Conservation (phyloP, 2,113 vertebrate genomes). For the Petromus typicus region DNA sequence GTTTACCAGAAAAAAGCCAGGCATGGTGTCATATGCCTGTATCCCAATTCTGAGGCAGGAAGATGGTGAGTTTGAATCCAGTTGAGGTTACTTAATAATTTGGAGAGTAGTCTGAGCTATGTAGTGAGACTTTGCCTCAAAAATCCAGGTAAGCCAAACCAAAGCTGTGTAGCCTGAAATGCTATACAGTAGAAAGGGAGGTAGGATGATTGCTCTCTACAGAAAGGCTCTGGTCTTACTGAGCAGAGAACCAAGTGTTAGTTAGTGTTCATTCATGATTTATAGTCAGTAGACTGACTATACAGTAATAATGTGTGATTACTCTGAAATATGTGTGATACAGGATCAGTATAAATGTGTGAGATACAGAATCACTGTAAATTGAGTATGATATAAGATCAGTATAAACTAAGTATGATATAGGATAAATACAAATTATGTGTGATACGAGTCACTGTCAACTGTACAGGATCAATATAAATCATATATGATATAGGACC, state of each 20-base stretch:
- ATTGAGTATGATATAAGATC: too few relatives aligned
- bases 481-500: too few relatives aligned
- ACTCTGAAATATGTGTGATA: neutral
- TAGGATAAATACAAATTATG: too few relatives aligned
- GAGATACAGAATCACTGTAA: too few relatives aligned
- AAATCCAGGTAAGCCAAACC: neutral
- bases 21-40: neutral
- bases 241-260: neutral
- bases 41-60: neutral
- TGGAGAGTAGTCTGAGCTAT: neutral
- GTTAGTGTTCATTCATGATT: neutral
- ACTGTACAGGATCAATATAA: too few relatives aligned
- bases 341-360: too few relatives aligned
- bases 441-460: too few relatives aligned
- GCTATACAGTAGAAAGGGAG: neutral
- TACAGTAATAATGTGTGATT: neutral
- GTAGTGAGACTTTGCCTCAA: neutral
- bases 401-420: too few relatives aligned
- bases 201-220: neutral
- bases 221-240: neutral
- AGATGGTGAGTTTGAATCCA: neutral
- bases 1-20: neutral
- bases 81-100: neutral
- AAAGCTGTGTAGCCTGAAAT: neutral
- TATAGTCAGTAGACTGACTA: neutral